Base-by-base conservation (phyloP, 1,140 invertebrate species). In the Drosophila melanogaster region DNA sequence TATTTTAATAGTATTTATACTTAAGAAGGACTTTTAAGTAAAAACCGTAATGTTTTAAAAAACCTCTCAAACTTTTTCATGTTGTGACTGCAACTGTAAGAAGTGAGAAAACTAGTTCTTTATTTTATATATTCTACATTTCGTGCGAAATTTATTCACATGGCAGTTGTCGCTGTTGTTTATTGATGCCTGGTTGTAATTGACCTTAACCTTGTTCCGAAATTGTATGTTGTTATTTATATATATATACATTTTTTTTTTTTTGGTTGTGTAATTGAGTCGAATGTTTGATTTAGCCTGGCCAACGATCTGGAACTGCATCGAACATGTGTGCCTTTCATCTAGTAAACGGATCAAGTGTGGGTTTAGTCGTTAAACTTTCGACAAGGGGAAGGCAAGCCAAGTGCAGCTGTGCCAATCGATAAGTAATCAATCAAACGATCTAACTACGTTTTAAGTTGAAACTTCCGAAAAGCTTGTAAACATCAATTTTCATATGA, bases 131-230 rank as follows among this genome's bases (percentile, higher is more conserved):
- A 84, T 84, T 89, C 79, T 64, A 87, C 60, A 83, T 69, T 81
- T 86, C 76, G 57, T 26, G 59, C 66, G 71, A 51, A 83, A 89
- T 84, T 77, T 79, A 87, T 84, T 76, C 79, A 71, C 55, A 69
- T 69, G 24, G 35, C 59, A 66, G 67, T 79, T 83, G 67, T 79
- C 56, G 69, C 51, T 66, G 41, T 37, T 17, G 15, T 30, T 71
- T 38, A 70, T 49, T 66, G 57, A 72, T 46, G 43, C 44, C 24
- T 50, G 49, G 35, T 74, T 79, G 77, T 60, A 89, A 87, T 71
- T 87, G 79, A 89, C 84, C 84, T 89, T 89, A 89, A 90, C 84
- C 84, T 89, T 89, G 84, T 89, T 89, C 67, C 51, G 57, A 67
- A 44, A 67, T 77, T 61, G 56, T 58, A 43, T 43, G 51, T 50